phyloP scores from a whole-genome alignment of 23 tunicate genomes.

The Ascidia mentula region DNA sequence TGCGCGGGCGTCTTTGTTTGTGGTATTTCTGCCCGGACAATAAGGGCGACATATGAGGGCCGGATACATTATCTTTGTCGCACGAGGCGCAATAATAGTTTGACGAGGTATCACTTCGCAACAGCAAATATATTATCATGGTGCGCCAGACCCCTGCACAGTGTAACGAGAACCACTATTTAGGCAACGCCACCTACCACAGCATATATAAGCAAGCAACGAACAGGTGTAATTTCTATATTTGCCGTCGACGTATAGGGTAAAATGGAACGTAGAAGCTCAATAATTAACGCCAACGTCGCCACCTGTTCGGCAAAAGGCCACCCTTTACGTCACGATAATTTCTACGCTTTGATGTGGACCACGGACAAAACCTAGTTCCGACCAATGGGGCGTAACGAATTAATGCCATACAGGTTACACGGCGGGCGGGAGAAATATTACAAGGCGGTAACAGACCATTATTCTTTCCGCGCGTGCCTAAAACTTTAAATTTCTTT shows the following conservation, averaged over 20 bases:
- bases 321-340: slow-evolving; percentile 1
- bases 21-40: neutral
- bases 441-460: neutral
- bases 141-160: too few species aligned
- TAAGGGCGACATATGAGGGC: neutral
- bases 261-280: too few species aligned
- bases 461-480: neutral
- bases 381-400: neutral
- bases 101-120: neutral
- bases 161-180: too few species aligned
- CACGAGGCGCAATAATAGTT: neutral
- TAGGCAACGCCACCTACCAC: too few species aligned
- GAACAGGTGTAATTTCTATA: too few species aligned
- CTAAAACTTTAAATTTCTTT: too few species aligned
- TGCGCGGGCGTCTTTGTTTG: slow-evolving; percentile 1
- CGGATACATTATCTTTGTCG: slow-evolving; percentile 12
- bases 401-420: neutral
- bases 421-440: neutral
- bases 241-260: too few species aligned
- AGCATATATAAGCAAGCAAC: too few species aligned
- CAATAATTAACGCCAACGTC: neutral
- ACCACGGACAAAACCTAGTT: neutral
- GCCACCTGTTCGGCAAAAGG: neutral
- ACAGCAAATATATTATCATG: neutral
- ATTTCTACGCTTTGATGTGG: neutral